Base-by-base conservation (phyloP, 2,888 invertebrate species). In the Tenodera sinensis region DNA sequence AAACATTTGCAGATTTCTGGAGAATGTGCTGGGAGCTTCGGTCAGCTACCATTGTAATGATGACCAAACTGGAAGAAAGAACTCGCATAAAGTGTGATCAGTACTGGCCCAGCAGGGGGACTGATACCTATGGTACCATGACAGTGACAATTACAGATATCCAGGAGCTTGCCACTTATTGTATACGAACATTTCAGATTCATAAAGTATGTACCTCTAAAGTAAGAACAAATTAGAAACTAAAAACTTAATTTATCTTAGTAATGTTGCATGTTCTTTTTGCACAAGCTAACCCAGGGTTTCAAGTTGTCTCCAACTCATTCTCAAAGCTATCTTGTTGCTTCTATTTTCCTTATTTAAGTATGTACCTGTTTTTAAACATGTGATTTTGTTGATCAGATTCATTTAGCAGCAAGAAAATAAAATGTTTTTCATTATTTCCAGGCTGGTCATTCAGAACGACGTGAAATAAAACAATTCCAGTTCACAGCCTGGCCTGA, bases 401-500 rank as follows among this genome's bases (percentile, higher is more conserved):
- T 34, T 84, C 27, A 30, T 84, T n/a, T 28, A 34, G 30, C 42
- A n/a, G 15, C 30, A n/a, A 84, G 20, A 42, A 84, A 84, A 83
- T 20, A 28, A 83, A 83, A 28, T 27, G n/a, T 83, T 83, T 83
- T 83, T 1, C 8, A 12, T 27, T 83, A n/a, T 7, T 84, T 84
- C 27, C 87, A 90, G 90, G 87, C 88, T 82, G 89, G 89, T 47
- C 88, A 90, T 83, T 85, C 91, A 85, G 98, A 99, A 92, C 96
- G 98, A 47, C 96, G 99, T 1, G 99, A 99, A 93, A 96, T 99
- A 88, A 98, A 98, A 92, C 99, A 99, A 93, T 94, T 99, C 91
- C 99, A 99, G 94, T 99, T 99, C 93, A 99, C 99, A 0, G 99
- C 99, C 7, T 99, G 99, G 99, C 99, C 99, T 1, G 99, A 99